Percentiles rank a stretch among this genome's conserved stretches.
Conservation (phyloP, 2,797 vertebrate genomes). For the Prionace glauca region DNA sequence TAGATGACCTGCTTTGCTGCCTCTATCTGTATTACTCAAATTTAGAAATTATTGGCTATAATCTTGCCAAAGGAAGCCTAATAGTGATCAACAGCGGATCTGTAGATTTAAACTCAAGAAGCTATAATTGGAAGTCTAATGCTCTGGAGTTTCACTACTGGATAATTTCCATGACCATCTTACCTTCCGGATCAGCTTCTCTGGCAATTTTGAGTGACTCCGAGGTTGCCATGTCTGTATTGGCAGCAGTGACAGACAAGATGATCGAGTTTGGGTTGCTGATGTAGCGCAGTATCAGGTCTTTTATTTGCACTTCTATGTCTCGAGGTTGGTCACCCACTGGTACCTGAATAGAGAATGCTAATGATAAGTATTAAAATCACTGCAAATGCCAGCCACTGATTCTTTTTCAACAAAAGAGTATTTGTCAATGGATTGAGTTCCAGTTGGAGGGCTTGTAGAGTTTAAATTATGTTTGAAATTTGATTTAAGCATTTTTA, state of each 20-base stretch:
- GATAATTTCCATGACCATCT: slow-evolving; percentile 41
- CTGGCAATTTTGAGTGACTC: slow-evolving; percentile 95
- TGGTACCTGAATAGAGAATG: slow-evolving; percentile 69
- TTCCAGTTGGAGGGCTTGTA: neutral
- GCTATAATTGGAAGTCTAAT: neutral
- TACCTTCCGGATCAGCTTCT: slow-evolving; percentile 92
- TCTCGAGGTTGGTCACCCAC: slow-evolving; percentile 96
- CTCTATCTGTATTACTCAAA: too few species aligned
- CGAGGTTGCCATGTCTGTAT: slow-evolving; percentile 98
- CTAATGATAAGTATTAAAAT: slow-evolving; percentile 20
- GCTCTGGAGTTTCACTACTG: neutral
- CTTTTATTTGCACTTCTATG: slow-evolving; percentile 92
- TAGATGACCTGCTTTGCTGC: neutral
- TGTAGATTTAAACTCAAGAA: neutral
- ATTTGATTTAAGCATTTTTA: neutral
- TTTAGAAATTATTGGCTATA: neutral
- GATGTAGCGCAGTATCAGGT: slow-evolving; percentile 92
- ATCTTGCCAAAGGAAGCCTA: neutral
- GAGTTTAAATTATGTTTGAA: slow-evolving; percentile 1
- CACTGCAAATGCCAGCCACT: neutral
- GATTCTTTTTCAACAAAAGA: neutral
- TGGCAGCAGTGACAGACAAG: slow-evolving; percentile 90
- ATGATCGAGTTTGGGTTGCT: slow-evolving; percentile 97
- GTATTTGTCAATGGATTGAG: neutral
- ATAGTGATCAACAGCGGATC: neutral